phyloP scores from a whole-genome alignment of 2,888 invertebrate genomes.

The Siphlonurus alternatus region DNA sequence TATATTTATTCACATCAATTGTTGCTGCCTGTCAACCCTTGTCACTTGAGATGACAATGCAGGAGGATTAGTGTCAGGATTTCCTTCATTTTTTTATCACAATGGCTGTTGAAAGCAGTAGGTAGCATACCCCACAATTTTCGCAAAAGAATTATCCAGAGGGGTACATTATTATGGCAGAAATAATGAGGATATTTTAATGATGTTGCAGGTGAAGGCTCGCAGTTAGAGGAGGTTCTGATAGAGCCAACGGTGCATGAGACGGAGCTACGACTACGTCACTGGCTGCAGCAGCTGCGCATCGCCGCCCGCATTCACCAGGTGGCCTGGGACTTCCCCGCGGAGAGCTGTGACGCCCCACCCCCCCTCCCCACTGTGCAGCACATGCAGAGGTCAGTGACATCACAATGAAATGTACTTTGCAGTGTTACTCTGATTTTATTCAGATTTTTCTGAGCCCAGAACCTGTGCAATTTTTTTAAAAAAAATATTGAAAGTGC shows the following conservation, averaged over 20 bases:
- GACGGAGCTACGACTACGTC: conserved; percentile 31
- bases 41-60: no score
- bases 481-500: no score
- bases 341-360: neutral
- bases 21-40: no score
- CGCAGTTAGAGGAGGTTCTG: neutral
- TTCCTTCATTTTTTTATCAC: no score
- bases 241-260: neutral
- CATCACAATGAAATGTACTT: neutral
- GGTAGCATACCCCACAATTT: no score
- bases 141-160: no score
- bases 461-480: no score
- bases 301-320: conserved; percentile 71
- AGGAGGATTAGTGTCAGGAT: no score
- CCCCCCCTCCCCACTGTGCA: neutral
- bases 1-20: no score
- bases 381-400: neutral
- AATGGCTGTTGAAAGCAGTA: no score
- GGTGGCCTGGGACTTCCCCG: conserved; percentile 22
- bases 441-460: no score
- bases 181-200: neutral
- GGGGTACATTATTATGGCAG: neutral
- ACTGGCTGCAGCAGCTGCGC: conserved; percentile 64
- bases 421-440: no score
- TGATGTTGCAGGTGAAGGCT: neutral